Evolutionary conservation across 1,140 invertebrate species (phyloP).

Genomic region (Pachypeltis micranthus): DNA sequence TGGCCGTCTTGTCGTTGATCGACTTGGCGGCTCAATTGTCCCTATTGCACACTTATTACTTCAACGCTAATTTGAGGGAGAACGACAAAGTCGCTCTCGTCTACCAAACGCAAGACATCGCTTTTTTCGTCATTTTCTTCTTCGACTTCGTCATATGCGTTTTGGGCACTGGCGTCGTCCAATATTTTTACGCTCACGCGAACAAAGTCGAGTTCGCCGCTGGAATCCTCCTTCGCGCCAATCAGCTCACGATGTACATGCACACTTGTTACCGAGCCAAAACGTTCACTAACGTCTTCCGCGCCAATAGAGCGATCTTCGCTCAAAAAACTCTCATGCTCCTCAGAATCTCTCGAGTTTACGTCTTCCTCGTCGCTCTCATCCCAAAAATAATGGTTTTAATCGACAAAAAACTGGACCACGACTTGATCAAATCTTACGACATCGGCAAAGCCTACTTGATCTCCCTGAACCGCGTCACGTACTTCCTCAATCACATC

Average conservation of each 20-base stretch:
- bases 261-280: not conserved
- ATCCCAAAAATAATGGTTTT: constrained; percentile 10
- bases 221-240: not conserved
- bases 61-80: not conserved
- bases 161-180: not conserved
- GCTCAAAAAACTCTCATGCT: not conserved
- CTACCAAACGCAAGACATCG: not conserved
- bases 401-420: constrained; percentile 8
- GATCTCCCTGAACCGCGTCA: not conserved
- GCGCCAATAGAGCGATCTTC: not conserved
- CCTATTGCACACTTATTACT: not conserved
- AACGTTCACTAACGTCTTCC: not conserved
- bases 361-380: not conserved
- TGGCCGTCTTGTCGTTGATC: constrained; percentile 4
- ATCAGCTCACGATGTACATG: not conserved
- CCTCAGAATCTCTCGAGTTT: not conserved
- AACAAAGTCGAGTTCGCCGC: constrained; percentile 10
- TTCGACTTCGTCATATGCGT: not conserved
- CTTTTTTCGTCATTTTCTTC: not conserved
- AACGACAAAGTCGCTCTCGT: not conserved
- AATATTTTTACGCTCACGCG: constrained; percentile 5
- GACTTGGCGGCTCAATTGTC: not conserved
- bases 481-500: constrained; percentile 7
- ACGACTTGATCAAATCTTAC: constrained; percentile 1
- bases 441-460: constrained; percentile 15